Evolutionary conservation across 2,888 invertebrate genomes (phyloP).

Genomic region (Chrysodeixis includens): DNA sequence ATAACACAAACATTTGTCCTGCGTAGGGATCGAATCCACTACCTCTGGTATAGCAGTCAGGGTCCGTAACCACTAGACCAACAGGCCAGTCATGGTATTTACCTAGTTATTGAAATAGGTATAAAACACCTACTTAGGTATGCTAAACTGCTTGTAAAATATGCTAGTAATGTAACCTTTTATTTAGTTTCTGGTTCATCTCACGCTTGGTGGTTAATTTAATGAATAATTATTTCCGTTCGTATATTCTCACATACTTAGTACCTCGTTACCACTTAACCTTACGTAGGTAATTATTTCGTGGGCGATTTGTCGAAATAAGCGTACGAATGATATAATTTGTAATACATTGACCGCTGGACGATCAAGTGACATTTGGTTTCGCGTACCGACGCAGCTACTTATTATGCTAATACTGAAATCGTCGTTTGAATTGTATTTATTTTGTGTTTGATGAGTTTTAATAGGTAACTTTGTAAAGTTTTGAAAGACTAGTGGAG

Average conservation of each 20-base stretch:
- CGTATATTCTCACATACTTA: not conserved
- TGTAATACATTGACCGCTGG: slow-evolving; percentile 26
- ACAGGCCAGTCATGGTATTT: too few relatives aligned
- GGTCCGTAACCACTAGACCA: too few relatives aligned
- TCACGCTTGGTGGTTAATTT: too few relatives aligned
- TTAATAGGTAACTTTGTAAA: not conserved
- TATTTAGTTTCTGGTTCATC: too few relatives aligned
- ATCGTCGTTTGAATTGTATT: slow-evolving; percentile 37
- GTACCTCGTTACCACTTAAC: slow-evolving; percentile 22
- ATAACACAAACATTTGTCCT: too few relatives aligned
- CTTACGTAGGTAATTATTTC: slow-evolving; percentile 18
- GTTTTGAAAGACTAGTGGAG: too few relatives aligned
- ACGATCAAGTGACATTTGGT: slow-evolving; percentile 50
- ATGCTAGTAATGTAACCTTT: too few relatives aligned
- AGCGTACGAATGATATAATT: slow-evolving; percentile 41
- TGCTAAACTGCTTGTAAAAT: too few relatives aligned
- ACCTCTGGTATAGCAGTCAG: too few relatives aligned
- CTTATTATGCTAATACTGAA: slow-evolving; percentile 50
- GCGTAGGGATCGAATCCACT: too few relatives aligned
- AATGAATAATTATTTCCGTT: slow-evolving; percentile 21
- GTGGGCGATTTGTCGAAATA: slow-evolving; percentile 27
- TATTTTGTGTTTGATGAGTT: not conserved
- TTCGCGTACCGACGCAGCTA: slow-evolving; percentile 9
- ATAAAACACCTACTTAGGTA: too few relatives aligned
- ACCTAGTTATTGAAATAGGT: too few relatives aligned